phyloP scores from a whole-genome alignment of 2,113 vertebrate genomes.

The Edolisoma coerulescens region DNA sequence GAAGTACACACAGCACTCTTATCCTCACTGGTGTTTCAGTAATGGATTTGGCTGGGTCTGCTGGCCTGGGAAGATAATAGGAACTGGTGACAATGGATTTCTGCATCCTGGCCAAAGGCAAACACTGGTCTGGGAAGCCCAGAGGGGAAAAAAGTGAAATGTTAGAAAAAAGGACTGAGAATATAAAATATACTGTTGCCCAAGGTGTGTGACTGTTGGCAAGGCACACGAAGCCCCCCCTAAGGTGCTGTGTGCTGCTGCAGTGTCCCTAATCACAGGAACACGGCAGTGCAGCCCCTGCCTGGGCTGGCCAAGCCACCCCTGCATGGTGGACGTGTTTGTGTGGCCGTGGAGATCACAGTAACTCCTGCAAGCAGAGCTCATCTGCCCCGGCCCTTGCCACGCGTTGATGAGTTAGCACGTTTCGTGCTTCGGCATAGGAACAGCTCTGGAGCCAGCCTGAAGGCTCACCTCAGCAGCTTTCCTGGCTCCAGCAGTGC shows the following conservation, averaged over 20 bases:
- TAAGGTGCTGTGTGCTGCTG: neutral
- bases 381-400: neutral
- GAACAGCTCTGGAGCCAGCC: neutral
- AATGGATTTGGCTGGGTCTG: neutral
- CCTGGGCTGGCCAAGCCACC: neutral
- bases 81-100: neutral
- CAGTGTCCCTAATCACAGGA: neutral
- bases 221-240: neutral
- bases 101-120: neutral
- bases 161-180: neutral
- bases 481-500: neutral
- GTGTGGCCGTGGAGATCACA: neutral
- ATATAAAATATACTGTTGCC: neutral
- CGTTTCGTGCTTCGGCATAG: neutral
- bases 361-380: neutral
- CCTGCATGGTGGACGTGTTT: rapidly evolving
- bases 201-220: neutral
- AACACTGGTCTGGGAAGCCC: neutral
- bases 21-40: neutral
- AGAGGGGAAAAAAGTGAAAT: neutral
- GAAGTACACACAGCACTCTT: neutral
- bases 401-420: neutral
- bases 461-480: neutral
- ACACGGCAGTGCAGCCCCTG: neutral
- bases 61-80: neutral